Evolutionary conservation across 1,140 invertebrate species (phyloP).

Genomic region (Papilio polytes): DNA sequence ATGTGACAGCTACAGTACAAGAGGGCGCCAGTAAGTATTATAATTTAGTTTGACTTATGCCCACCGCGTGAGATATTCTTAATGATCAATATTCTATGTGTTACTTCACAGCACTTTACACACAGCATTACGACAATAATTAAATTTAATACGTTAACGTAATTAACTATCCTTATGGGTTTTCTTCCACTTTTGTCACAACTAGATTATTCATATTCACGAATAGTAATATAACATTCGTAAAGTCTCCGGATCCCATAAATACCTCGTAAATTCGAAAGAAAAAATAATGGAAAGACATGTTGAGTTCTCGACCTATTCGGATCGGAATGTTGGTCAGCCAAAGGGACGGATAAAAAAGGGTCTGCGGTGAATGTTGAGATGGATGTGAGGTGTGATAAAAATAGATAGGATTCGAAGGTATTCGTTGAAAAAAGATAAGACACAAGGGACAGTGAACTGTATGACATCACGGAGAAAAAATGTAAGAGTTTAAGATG

Average conservation of each 20-base stretch:
- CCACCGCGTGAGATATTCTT: too few species aligned
- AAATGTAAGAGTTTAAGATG: background rate
- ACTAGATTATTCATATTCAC: background rate
- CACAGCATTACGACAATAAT: too few species aligned
- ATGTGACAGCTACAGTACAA: too few species aligned
- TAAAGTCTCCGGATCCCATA: background rate
- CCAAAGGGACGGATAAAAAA: slow-evolving; percentile 18
- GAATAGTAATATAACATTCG: background rate
- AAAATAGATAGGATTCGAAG: slow-evolving; percentile 6
- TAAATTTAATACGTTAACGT: too few species aligned
- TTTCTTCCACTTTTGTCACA: background rate
- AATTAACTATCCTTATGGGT: background rate
- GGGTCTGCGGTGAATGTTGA: slow-evolving; percentile 16
- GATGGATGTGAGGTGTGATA: slow-evolving; percentile 17
- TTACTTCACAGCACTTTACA: too few species aligned
- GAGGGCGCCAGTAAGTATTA: too few species aligned
- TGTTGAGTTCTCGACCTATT: slow-evolving; percentile 12
- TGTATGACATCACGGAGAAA: background rate
- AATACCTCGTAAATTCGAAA: background rate
- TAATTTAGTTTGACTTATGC: too few species aligned
- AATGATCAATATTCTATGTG: too few species aligned
- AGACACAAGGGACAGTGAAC: slow-evolving; percentile 9
- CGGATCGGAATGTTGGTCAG: slow-evolving; percentile 13
- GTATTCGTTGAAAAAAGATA: slow-evolving; percentile 13
- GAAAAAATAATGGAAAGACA: slow-evolving; percentile 8